These are phyloP conservation scores for Thalassophryne amazonica DNA, from an alignment of 2,797 vertebrate species.

Conservation along the genomic window DNA sequence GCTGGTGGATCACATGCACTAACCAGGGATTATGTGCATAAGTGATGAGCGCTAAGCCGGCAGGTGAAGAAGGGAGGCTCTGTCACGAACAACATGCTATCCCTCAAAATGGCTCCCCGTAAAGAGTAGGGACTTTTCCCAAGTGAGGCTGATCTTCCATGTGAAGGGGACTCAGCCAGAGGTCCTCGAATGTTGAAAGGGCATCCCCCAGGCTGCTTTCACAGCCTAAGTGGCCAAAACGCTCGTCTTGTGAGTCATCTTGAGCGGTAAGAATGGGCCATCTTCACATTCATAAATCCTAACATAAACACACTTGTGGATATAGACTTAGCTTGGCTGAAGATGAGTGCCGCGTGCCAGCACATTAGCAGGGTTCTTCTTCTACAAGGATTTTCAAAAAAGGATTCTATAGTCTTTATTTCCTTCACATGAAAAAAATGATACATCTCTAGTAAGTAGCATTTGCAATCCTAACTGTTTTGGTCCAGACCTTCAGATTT, in stretches of 20 bases:
- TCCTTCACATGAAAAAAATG: not conserved
- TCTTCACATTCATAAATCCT: constrained; percentile 82
- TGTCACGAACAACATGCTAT: constrained; percentile 65
- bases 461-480: too few relatives aligned
- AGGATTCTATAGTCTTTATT: not conserved
- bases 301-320: constrained; percentile 71
- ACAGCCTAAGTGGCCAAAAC: constrained; percentile 82
- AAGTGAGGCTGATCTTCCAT: constrained; percentile 74
- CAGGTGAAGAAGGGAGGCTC: constrained; percentile 83
- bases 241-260: constrained; percentile 89
- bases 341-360: constrained; percentile 34
- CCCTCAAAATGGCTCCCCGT: constrained; percentile 60
- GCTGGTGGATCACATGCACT: constrained; percentile 77
- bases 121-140: constrained; percentile 61
- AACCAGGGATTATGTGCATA: constrained; percentile 90
- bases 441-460: too few relatives aligned
- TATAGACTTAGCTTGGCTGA: constrained; percentile 52
- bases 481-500: too few relatives aligned
- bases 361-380: constrained; percentile 25
- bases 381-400: constrained; percentile 2
- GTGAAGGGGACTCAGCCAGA: constrained; percentile 77
- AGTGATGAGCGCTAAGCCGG: constrained; percentile 90
- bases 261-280: constrained; percentile 84
- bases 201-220: constrained; percentile 81
- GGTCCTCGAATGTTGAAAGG: constrained; percentile 81